Conservation (phyloP, 2,797 vertebrate species). For the Kryptopterus vitreolus region DNA sequence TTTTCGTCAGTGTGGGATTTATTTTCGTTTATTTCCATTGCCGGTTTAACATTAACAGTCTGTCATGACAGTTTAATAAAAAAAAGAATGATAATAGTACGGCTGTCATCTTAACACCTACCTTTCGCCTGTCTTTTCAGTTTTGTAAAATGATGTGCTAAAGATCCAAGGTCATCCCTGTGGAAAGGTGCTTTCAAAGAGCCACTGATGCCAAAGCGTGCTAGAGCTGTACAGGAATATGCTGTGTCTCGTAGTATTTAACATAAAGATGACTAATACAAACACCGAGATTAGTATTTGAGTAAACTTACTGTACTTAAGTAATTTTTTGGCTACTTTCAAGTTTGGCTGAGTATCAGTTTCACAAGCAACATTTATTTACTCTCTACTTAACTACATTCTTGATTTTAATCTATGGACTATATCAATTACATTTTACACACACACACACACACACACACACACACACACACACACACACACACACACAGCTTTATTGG, state of each 20-base stretch:
- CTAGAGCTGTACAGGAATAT: background rate
- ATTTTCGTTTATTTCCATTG: background rate
- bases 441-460: no score
- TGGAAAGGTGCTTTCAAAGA: background rate
- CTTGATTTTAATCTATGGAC: no score
- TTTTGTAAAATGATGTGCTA: conserved; percentile 2
- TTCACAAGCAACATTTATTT: no score
- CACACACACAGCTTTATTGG: no score
- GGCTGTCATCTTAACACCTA: background rate
- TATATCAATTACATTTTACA: no score
- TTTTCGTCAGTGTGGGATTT: background rate
- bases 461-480: no score
- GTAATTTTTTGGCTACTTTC: no score
- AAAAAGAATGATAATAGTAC: background rate
- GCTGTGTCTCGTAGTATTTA: background rate
- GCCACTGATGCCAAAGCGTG: background rate
- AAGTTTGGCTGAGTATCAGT: no score
- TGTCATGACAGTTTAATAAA: background rate
- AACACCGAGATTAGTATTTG: background rate
- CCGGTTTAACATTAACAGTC: background rate
- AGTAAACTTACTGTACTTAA: background rate
- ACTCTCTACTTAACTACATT: no score
- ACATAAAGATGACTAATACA: background rate
- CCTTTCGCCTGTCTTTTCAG: background rate
- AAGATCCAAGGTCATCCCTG: background rate